Evolutionary conservation across 2,113 vertebrate species (phyloP).

Genomic region (Gnathonemus longibarbis): DNA sequence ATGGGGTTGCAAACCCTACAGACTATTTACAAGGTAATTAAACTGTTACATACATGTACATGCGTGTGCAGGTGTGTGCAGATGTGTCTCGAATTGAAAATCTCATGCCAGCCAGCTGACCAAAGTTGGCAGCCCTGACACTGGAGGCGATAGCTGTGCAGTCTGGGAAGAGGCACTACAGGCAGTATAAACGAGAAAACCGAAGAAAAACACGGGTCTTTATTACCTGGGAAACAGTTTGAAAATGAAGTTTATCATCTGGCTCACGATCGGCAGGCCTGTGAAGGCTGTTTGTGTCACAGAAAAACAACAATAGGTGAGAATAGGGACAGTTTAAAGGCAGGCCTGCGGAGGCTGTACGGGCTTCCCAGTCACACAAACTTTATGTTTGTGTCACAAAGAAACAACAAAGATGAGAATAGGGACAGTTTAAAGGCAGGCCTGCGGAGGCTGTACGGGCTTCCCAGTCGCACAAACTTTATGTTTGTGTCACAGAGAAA

Average conservation of each 20-base stretch:
- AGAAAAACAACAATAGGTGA: not conserved
- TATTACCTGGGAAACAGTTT: not conserved
- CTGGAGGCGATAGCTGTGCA: too few relatives aligned
- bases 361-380: not conserved
- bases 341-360: not conserved
- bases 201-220: not conserved
- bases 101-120: too few relatives aligned
- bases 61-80: too few relatives aligned
- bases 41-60: too few relatives aligned
- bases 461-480: not conserved
- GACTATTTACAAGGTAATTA: too few relatives aligned
- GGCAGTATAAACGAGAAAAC: not conserved
- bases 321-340: not conserved
- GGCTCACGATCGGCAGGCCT: not conserved
- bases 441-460: not conserved
- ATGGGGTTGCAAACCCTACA: too few relatives aligned
- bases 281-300: not conserved
- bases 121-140: too few relatives aligned
- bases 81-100: too few relatives aligned
- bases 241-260: not conserved
- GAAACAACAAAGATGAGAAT: not conserved
- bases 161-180: too few relatives aligned
- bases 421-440: not conserved
- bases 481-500: not conserved
- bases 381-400: not conserved